Base-by-base conservation (phyloP, 2,888 invertebrate species). In the Lamellibrachia satsuma region DNA sequence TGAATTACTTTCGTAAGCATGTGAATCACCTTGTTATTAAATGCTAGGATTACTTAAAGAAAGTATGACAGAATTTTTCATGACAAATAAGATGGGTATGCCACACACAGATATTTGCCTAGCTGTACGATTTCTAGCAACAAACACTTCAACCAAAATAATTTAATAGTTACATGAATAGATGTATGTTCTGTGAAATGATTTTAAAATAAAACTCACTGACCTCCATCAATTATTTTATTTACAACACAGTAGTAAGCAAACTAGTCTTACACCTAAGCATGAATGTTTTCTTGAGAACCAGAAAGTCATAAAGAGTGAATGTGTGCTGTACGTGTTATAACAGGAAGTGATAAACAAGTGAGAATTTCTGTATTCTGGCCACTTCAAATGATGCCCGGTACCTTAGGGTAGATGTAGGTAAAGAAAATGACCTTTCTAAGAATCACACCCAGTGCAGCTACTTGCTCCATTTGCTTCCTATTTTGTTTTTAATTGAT, bases 11-110 rank as follows among this genome's bases (percentile, higher is more conserved):
- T 75, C 15, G 2, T 22, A 75, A n/a, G 75, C 75, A 22, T 75
- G n/a, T 75, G 75, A 11, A 75, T 75, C 75, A 75, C n/a, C 75
- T 75, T 75, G 75, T 75, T 75, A 75, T 75, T 75, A 75, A 75
- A 75, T 22, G 75, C 75, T 75, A 15, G 15, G 75, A 75, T 75
- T 75, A 75, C 22, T 22, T 75, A 11, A 22, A 75, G 55, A 55
- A 55, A 55, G 55, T 55, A 9, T 9, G 9, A 9, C 55, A 55
- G 39, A 39, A 39, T 39, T 39, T 39, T 39, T 39, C 39, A 55
- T 55, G 9, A 55, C 55, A 55, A 55, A 9, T 55, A 3, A 55
- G 9, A 55, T 2, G 55, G 55, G 55, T 9, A 55, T 9, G 7
- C 9, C 55, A 55, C 55, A 55, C 55, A 55, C 55, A 55, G 3